phyloP scores from a whole-genome alignment of 92 coral and sea anemone species.

The Parazoanthus atlanticus region DNA sequence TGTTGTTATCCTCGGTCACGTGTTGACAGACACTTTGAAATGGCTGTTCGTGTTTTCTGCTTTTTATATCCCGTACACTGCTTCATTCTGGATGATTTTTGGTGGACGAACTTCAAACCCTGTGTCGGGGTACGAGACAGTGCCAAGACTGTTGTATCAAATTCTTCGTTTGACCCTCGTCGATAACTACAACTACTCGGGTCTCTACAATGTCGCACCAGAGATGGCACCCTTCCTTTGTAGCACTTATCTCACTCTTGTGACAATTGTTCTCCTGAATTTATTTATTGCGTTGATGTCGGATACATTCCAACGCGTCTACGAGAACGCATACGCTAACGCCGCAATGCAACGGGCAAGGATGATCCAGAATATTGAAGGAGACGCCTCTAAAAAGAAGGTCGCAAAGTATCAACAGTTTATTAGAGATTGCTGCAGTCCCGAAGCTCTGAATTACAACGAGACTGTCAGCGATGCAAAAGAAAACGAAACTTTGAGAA shows the following conservation, averaged over 20 bases:
- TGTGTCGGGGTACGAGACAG: conserved; percentile 61
- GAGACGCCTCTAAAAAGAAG: conserved; percentile 51
- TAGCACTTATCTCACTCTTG: conserved; percentile 53
- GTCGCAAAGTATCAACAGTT: conserved; percentile 53
- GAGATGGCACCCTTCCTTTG: conserved; percentile 67
- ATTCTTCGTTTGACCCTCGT: conserved; percentile 65
- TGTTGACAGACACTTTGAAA: conserved; percentile 61
- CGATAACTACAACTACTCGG: conserved; percentile 66
- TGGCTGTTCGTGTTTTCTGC: conserved; percentile 59
- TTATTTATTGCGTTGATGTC: conserved; percentile 78
- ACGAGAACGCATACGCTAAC: conserved; percentile 76
- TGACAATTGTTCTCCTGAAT: conserved; percentile 64
- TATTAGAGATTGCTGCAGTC: conserved; percentile 60
- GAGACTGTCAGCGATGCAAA: conserved; percentile 37
- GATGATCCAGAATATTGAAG: conserved; percentile 58
- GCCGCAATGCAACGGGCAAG: conserved; percentile 73
- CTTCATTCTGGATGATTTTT: conserved; percentile 75
- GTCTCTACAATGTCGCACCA: conserved; percentile 51
- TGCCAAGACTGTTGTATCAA: conserved; percentile 38
- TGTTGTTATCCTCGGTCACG: conserved; percentile 67
- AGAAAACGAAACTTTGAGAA: background rate
- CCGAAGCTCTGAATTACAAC: conserved; percentile 64
- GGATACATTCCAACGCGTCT: conserved; percentile 78
- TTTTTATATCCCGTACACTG: conserved; percentile 72
- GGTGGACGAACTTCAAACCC: conserved; percentile 49